Evolutionary conservation across 2,797 vertebrate species (phyloP).

Genomic region (Numenius phaeopus): DNA sequence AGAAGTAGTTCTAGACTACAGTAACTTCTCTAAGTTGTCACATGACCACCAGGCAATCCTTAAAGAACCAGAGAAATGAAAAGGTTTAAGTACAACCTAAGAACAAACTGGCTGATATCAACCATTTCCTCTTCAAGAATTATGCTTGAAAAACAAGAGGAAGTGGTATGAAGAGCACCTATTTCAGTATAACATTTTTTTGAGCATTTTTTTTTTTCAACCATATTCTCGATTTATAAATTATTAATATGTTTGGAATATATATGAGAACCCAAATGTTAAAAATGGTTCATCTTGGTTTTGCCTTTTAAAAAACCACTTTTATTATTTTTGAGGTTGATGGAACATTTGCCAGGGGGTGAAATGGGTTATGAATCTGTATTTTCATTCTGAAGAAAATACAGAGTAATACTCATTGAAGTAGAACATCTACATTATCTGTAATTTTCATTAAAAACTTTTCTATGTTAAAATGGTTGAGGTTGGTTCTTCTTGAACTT

Average conservation of each 20-base stretch:
- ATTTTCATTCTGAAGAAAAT: not conserved
- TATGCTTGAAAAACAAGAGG: not conserved
- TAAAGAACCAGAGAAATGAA: not conserved
- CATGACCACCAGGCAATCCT: not conserved
- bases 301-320: fast-evolving
- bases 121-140: not conserved
- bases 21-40: not conserved
- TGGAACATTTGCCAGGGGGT: not conserved
- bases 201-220: not conserved
- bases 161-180: not conserved
- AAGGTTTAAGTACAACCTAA: not conserved
- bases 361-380: not conserved
- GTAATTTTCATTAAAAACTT: not conserved
- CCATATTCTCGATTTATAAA: not conserved
- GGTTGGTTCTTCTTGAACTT: not conserved
- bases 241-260: not conserved
- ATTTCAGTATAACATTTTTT: not conserved
- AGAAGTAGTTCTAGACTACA: not conserved
- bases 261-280: not conserved
- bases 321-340: not conserved
- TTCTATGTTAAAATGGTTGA: not conserved
- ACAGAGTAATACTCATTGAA: not conserved
- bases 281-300: not conserved
- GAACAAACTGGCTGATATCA: not conserved
- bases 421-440: not conserved